Evolutionary conservation across 2,888 invertebrate species (phyloP).

Genomic region (Scaptomyza parva): DNA sequence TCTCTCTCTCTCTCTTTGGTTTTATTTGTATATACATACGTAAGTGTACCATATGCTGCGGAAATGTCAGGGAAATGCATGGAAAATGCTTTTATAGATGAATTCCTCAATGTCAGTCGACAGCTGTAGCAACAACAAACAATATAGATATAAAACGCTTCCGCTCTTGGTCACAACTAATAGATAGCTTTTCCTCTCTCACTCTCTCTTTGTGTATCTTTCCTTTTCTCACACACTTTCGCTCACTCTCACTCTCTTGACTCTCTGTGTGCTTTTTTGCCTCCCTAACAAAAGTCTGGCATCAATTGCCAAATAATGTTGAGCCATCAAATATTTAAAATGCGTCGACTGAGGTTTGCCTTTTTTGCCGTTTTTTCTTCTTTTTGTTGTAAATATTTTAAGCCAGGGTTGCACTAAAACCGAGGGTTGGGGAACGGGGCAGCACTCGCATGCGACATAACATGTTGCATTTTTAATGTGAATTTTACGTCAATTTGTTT

Average conservation of each 20-base stretch:
- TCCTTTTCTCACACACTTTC: slow-evolving; percentile 4
- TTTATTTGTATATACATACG: slow-evolving; percentile 5
- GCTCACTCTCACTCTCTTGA: background rate
- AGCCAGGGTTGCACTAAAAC: background rate
- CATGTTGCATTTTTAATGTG: slow-evolving; percentile 77
- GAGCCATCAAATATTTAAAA: slow-evolving; percentile 77
- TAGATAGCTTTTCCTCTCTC: slow-evolving; percentile 42
- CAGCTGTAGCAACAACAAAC: slow-evolving; percentile 67
- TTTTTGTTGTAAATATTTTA: slow-evolving; percentile 16
- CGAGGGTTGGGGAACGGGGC: background rate
- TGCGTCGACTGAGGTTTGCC: slow-evolving; percentile 43
- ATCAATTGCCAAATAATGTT: slow-evolving; percentile 76
- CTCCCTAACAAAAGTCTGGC: slow-evolving; percentile 32
- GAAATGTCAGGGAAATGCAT: slow-evolving; percentile 78
- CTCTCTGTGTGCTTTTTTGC: background rate
- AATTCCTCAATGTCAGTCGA: slow-evolving; percentile 65
- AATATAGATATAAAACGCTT: slow-evolving; percentile 51
- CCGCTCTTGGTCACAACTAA: slow-evolving; percentile 69
- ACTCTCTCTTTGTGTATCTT: background rate
- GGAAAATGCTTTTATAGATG: slow-evolving; percentile 72
- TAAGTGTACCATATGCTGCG: slow-evolving; percentile 60
- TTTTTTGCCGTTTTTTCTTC: background rate
- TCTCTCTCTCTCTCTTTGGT: too few species aligned
- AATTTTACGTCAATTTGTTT: slow-evolving; percentile 59
- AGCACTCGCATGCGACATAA: slow-evolving; percentile 69